Conservation (phyloP, 2,797 vertebrate species). For the Pantherophis vulpinus region DNA sequence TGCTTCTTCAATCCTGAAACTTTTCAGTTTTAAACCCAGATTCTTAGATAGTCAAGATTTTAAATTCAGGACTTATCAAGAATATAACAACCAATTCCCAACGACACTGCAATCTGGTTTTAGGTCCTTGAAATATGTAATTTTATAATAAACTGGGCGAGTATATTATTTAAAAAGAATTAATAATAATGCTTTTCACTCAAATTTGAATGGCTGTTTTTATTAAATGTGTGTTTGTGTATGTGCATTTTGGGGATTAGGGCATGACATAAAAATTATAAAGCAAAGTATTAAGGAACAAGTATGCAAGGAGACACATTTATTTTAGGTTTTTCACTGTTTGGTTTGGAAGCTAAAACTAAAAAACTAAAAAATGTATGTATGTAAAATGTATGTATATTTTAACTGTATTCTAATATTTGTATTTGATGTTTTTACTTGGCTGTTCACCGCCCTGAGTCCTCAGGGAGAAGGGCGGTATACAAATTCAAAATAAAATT, state of each 20-base stretch:
- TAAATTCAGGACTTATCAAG: background rate
- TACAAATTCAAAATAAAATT: no score
- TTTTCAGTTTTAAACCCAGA: background rate
- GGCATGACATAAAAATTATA: background rate
- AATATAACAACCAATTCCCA: background rate
- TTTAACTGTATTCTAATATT: no score
- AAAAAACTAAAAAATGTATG: no score
- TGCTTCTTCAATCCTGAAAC: background rate
- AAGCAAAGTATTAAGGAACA: background rate
- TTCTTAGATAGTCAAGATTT: background rate
- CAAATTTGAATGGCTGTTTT: background rate
- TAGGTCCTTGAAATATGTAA: background rate
- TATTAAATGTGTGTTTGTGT: background rate
- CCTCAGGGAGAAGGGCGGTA: no score
- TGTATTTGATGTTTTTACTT: no score
- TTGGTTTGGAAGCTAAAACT: rapidly evolving
- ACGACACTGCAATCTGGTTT: background rate
- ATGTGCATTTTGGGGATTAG: background rate
- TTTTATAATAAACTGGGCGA: background rate
- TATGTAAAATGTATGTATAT: no score
- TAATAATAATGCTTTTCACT: background rate
- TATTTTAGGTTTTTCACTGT: background rate
- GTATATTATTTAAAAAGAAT: background rate
- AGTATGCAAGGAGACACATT: background rate
- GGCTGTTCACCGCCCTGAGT: no score